Conservation (phyloP, 2,797 vertebrate genomes). For the Gouania willdenowi region DNA sequence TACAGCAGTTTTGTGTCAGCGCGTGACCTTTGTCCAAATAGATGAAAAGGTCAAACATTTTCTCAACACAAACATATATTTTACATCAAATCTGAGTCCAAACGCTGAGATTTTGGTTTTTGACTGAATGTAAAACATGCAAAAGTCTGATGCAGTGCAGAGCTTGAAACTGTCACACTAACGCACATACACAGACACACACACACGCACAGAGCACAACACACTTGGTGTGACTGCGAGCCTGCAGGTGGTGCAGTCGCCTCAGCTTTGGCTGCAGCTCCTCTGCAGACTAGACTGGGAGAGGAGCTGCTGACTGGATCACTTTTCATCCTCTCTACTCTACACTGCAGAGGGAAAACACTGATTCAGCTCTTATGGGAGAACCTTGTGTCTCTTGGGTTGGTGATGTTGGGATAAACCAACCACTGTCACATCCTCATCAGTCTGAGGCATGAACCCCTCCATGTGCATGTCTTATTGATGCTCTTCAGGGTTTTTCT, state of each 20-base stretch:
- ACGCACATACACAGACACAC: not conserved
- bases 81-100: too few species aligned
- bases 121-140: too few species aligned
- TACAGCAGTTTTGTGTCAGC: conserved; percentile 1
- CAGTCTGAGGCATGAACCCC: conserved; percentile 16
- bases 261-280: conserved; percentile 65
- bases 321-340: conserved; percentile 49
- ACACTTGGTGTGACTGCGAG: conserved; percentile 29
- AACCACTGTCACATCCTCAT: conserved; percentile 25
- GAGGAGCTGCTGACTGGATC: conserved; percentile 70
- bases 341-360: conserved; percentile 59
- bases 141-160: too few species aligned
- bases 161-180: too few species aligned
- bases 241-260: conserved; percentile 81
- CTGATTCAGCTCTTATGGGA: conserved; percentile 74
- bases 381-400: conserved; percentile 47
- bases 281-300: conserved; percentile 44
- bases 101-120: too few species aligned
- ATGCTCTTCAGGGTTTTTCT: too few species aligned
- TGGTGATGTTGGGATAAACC: conserved; percentile 41
- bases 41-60: too few species aligned
- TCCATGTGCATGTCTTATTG: too few species aligned
- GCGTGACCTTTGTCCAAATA: too few species aligned
- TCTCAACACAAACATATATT: too few species aligned
- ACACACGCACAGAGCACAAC: not conserved